Evolutionary conservation across 30 jellyfish, hydroid and myxozoan genomes (phyloP), one percentile per base, ranked within the genome.

Genomic region (Aurelia sp.): DNA sequence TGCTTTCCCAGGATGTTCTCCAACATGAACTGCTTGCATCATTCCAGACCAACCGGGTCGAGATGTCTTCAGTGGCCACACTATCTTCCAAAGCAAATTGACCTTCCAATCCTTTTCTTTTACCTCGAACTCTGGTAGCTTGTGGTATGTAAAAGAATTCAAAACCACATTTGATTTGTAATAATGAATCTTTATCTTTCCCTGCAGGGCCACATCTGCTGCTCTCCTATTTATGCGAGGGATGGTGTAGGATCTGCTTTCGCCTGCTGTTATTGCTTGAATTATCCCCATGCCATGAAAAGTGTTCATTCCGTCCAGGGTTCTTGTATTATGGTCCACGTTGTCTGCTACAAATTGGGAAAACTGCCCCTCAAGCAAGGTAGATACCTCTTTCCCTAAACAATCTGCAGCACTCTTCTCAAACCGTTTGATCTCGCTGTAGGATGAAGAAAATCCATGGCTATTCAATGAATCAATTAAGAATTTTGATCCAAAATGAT

Each of bases 271-370:
- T 31, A 47, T 27, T 9, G 93, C 70, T 30, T 27, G 82, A 22
- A 84, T 18, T 65, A n/a, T 59, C 41, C 93, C 90, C 93, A 84
- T 84, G 51, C 93, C 82, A 44, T 84, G 90, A 73, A 84, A 62
- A 13, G 89, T 84, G 67, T 44, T 40, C 64, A 27, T 72, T 64
- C 93, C 89, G 69, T 84, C 93, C 3, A 84, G 73, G 23, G 96
- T 74, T 22, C 96, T 40, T 17, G 51, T 31, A 68, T 76, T 66
- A 47, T 86, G 96, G 77, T 86, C 96, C 21, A 48, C 86, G 64
- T 86, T 86, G 76, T 86, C 96, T 6, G 85, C 91, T 13, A 53
- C 76, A 33, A 4, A 75, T 66, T 86, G 96, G 59, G 78, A 13
- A 76, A 86, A 86, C 71, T 41, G 65, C 30, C 86, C 96, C 4